Base-by-base conservation (phyloP, 1,140 invertebrate species). In the Tetramorium parvispinum region DNA sequence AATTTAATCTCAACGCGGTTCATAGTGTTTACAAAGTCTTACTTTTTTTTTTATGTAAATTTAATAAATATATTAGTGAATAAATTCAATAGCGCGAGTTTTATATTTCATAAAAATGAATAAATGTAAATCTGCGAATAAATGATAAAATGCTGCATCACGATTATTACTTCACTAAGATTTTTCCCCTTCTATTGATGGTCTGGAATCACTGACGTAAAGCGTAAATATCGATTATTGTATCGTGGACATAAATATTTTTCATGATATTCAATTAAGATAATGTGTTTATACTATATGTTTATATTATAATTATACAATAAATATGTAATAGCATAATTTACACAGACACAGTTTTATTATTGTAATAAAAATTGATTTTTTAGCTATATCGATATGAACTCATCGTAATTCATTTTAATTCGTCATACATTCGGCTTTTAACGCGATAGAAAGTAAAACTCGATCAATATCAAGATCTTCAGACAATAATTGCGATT, bases 71-170 rank as follows among this genome's bases (percentile, higher is more conserved):
- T 27, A 6, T 66, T 32, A 46, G 8, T 16, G 13, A 18, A 53
- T n/a, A 53, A 18, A 18, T 53, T 53, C 5, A 18, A 6, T 37
- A 49, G 18, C 0, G 1, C 21, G 3, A 24, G 13, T 76, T 27
- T 77, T 27, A 61, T 46, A 49, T 49, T 7, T 59, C 5, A 3
- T 16, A 49, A n/a, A 49, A n/a, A 63, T 37, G 13, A 49, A 65
- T 65, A 49, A 65, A 77, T 18, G 63, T 59, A n/a, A 78, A 49
- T 37, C 11, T 51, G 21, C 18, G 11, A 65, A 7, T 18, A 78
- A 65, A 11, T 32, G 10, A 43, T 46, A 18, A 24, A 77, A 46
- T 49, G 27, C 24, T 32, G 24, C 43, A 63, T 77, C n/a, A 21
- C 57, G 24, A 46, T 13, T 76, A 43, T 40, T 55, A 24, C 10